Evolutionary conservation across 2,888 invertebrate genomes (phyloP), one percentile per base, ranked within the genome.

Genomic region (Brachyptera putata): DNA sequence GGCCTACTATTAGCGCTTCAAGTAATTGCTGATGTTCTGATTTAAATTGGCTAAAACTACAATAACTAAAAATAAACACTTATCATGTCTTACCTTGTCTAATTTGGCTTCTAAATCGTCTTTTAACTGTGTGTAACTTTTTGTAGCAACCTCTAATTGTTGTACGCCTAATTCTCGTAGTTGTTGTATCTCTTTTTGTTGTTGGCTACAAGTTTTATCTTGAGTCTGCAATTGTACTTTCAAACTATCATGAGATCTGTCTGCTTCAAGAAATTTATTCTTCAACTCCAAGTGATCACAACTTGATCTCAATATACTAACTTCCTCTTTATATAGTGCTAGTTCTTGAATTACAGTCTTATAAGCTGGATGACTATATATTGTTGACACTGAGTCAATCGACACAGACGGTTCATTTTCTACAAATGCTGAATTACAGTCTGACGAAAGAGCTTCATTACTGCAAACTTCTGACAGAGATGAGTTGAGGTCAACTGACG

Each of bases 81-180:
- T n/a, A n/a, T n/a, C n/a, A n/a, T n/a, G n/a, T n/a, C n/a, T 4
- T 50, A 50, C 34, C 50, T 50, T 50, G 14, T 81, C 80, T 43
- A 81, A 68, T 70, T 79, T 81, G n/a, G 65, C 64, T 65, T 80
- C 80, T 26, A 80, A 67, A 9, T 80, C 80, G 63, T 77, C 79
- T 59, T 63, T 61, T 36, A 61, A 39, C 62, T 61, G 4, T 14
- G 22, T 24, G 57, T 59, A 61, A 37, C 39, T 57, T 34, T 56
- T 62, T 11, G 57, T 21, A 13, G 62, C 30, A 11, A 43, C 9
- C 41, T 64, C 62, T 14, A 58, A 43, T 26, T 61, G 62, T 11
- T 58, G 55, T 36, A 55, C 36, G 22, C 26, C 49, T 16, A 60
- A 36, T 18, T 59, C 59, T 39, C n/a, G 48, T 1, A 64, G 11